Evolutionary conservation across 1,140 invertebrate genomes (phyloP).

Genomic region (Colletes latitarsis): DNA sequence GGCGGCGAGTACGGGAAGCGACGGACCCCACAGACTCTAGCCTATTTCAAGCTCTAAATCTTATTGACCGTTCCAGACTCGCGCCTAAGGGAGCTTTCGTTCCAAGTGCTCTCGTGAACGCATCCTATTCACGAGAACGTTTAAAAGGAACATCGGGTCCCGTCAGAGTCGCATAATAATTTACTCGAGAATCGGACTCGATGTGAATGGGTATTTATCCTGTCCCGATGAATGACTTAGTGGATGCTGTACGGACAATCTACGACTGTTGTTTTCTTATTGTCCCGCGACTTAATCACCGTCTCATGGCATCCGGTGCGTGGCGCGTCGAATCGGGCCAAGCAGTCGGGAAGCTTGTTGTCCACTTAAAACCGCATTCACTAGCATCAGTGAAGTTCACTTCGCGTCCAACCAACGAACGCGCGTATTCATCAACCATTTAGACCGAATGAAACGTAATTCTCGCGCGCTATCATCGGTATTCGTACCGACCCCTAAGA

Average conservation of each 20-base stretch:
- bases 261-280: slow-evolving; percentile 54
- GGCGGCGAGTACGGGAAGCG: no score
- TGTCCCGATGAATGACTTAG: slow-evolving; percentile 41
- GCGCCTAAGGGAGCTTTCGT: no score
- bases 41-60: not conserved
- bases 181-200: slow-evolving; percentile 24
- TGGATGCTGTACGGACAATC: slow-evolving; percentile 43
- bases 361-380: slow-evolving; percentile 46
- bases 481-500: slow-evolving; percentile 18
- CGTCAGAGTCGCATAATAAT: slow-evolving; percentile 8
- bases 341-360: slow-evolving; percentile 36
- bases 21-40: no score
- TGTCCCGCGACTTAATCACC: slow-evolving; percentile 57
- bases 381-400: slow-evolving; percentile 38
- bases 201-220: slow-evolving; percentile 49
- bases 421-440: slow-evolving; percentile 55
- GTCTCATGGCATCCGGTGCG: slow-evolving; percentile 59
- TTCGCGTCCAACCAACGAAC: slow-evolving; percentile 41
- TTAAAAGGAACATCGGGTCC: not conserved
- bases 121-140: not conserved
- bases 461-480: slow-evolving; percentile 14
- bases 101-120: not conserved
- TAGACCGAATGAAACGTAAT: slow-evolving; percentile 49
- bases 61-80: no score
- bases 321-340: slow-evolving; percentile 48